A percentile compares a stretch with the other conserved stretches of the same genome.
These are phyloP conservation scores for Proisotoma minuta DNA, from an alignment of 2,888 invertebrate genomes.

Conservation along the genomic window DNA sequence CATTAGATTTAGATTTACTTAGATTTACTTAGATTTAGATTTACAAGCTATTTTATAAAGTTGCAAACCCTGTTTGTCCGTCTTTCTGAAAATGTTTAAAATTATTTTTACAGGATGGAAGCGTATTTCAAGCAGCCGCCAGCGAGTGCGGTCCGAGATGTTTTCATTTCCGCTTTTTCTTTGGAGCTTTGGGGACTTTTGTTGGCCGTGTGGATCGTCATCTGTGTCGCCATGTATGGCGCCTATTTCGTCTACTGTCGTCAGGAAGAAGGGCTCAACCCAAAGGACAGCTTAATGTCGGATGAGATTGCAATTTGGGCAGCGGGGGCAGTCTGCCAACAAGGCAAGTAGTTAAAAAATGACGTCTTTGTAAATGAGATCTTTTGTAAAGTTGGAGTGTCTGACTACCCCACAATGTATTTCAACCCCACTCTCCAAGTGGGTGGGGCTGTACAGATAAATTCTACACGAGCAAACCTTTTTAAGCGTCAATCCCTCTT, in stretches of 20 bases:
- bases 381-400: too few relatives aligned
- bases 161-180: constrained; percentile 27
- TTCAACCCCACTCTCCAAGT: too few relatives aligned
- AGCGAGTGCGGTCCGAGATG: constrained; percentile 25
- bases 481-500: too few relatives aligned
- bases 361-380: too few relatives aligned
- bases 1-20: not conserved
- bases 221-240: not conserved
- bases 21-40: not conserved
- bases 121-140: constrained; percentile 31
- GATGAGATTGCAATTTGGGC: constrained; percentile 27
- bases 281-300: constrained; percentile 6
- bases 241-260: constrained; percentile 16
- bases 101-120: constrained; percentile 6
- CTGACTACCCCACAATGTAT: too few relatives aligned
- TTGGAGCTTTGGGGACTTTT: constrained; percentile 24
- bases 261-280: not conserved
- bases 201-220: constrained; percentile 21
- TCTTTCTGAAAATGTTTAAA: too few relatives aligned
- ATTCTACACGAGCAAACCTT: too few relatives aligned
- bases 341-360: constrained; percentile 21
- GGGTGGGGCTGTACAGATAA: too few relatives aligned
- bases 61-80: too few relatives aligned
- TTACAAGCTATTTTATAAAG: too few relatives aligned
- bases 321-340: constrained; percentile 25